These are phyloP conservation scores for Jacana jacana DNA, from an alignment of 2,113 vertebrate species.

Conservation along the genomic window DNA sequence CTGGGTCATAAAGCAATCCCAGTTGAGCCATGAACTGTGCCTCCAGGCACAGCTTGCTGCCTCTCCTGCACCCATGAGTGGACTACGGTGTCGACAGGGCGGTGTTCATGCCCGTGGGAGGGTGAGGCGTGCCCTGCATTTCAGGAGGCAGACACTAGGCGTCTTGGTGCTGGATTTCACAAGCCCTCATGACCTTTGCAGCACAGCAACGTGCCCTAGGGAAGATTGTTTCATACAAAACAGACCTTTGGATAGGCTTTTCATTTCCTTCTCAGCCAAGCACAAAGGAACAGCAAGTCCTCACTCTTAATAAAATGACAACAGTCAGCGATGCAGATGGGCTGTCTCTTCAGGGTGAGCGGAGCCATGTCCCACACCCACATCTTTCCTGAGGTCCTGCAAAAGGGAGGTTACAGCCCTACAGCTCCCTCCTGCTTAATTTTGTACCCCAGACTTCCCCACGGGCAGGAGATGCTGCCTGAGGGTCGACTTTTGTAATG, in stretches of 20 bases:
- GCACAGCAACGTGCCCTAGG: slow-evolving; percentile 27
- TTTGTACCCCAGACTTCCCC: not conserved
- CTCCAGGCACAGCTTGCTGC: not conserved
- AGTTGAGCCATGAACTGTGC: not conserved
- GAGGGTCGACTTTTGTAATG: not conserved
- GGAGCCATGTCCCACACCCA: not conserved
- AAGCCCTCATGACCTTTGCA: slow-evolving; percentile 27
- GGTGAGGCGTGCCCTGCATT: not conserved
- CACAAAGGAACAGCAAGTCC: slow-evolving; percentile 41
- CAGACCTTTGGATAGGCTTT: slow-evolving; percentile 56
- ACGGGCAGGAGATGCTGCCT: not conserved
- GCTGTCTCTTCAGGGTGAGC: not conserved
- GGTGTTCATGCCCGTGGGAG: not conserved
- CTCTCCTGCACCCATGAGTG: not conserved
- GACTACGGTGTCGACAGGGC: not conserved
- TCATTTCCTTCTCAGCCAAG: slow-evolving; percentile 46
- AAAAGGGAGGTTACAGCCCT: not conserved
- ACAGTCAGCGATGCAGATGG: not conserved
- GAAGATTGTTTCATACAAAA: slow-evolving; percentile 47
- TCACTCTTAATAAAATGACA: slow-evolving; percentile 6
- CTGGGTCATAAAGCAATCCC: not conserved
- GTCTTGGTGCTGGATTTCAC: slow-evolving; percentile 5
- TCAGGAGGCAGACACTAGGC: not conserved
- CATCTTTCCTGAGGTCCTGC: not conserved
- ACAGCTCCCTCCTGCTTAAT: not conserved